Evolutionary conservation across 2,888 invertebrate genomes (phyloP).

Genomic region (Sphinx pinastri): DNA sequence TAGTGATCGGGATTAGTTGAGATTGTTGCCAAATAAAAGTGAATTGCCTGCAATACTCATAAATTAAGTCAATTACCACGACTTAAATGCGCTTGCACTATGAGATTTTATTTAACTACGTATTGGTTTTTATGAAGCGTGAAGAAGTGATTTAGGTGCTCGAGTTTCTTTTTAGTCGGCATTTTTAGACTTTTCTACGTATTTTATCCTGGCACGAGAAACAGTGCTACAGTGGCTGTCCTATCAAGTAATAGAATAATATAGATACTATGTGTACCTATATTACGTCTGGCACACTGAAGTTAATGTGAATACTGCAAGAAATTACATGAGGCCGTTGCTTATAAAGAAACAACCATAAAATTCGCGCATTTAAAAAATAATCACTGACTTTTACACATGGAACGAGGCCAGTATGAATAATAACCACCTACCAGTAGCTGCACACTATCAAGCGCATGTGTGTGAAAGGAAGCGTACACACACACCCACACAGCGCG

Average conservation of each 20-base stretch:
- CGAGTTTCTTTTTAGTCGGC: neutral
- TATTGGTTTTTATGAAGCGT: neutral
- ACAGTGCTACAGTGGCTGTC: too few species aligned
- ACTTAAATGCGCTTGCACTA: neutral
- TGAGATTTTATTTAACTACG: neutral
- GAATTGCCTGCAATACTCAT: constrained; percentile 11
- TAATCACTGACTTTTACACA: neutral
- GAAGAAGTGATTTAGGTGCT: neutral
- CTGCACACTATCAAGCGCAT: neutral
- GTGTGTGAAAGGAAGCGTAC: constrained; percentile 33
- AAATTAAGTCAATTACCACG: constrained; percentile 2
- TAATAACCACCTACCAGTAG: neutral
- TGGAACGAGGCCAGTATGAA: neutral
- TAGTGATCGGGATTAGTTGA: constrained; percentile 18
- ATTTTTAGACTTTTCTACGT: neutral
- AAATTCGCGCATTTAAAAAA: too few species aligned
- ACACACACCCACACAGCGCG: constrained; percentile 22
- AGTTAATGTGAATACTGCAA: too few species aligned
- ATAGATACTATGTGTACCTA: too few species aligned
- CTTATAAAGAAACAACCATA: too few species aligned
- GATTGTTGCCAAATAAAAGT: constrained; percentile 14
- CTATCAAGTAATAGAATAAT: too few species aligned
- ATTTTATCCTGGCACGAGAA: too few species aligned
- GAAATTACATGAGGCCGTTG: too few species aligned
- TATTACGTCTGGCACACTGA: too few species aligned